These are phyloP conservation scores for Stichodactyla mertensii DNA, from an alignment of 64 coral and sea anemone genomes.

Conservation along the genomic window DNA sequence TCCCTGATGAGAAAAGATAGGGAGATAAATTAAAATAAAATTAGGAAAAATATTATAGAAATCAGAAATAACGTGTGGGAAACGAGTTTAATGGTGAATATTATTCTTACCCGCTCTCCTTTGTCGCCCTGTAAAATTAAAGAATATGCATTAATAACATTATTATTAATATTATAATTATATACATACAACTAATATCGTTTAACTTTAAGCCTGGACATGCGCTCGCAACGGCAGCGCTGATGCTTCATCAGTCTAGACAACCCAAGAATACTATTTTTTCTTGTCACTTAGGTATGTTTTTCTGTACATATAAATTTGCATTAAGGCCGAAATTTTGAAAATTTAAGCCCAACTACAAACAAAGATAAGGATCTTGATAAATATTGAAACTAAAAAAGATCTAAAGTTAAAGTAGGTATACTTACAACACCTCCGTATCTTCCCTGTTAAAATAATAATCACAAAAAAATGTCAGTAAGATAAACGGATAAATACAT, in stretches of 20 bases:
- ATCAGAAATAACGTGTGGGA: neutral
- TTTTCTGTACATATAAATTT: too few relatives aligned
- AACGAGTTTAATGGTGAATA: neutral
- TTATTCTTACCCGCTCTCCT: neutral
- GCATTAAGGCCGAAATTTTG: too few relatives aligned
- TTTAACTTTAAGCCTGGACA: neutral
- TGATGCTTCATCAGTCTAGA: too few relatives aligned
- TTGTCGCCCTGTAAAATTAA: constrained; percentile 6
- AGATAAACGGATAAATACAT: neutral
- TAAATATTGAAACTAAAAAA: neutral
- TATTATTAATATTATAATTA: too few relatives aligned
- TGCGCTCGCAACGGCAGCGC: too few relatives aligned
- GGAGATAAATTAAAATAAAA: neutral
- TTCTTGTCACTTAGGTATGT: too few relatives aligned
- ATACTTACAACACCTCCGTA: constrained; percentile 42
- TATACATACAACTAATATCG: neutral
- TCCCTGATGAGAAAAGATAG: neutral
- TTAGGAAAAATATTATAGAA: neutral
- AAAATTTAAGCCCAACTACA: neutral
- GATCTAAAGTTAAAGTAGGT: neutral
- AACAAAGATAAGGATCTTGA: neutral
- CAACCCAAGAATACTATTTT: too few relatives aligned
- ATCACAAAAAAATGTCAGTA: neutral
- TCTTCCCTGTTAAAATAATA: constrained; percentile 28
- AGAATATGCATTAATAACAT: neutral